phyloP scores from a whole-genome alignment of 2,888 invertebrate genomes.

The Lobophora halterata region DNA sequence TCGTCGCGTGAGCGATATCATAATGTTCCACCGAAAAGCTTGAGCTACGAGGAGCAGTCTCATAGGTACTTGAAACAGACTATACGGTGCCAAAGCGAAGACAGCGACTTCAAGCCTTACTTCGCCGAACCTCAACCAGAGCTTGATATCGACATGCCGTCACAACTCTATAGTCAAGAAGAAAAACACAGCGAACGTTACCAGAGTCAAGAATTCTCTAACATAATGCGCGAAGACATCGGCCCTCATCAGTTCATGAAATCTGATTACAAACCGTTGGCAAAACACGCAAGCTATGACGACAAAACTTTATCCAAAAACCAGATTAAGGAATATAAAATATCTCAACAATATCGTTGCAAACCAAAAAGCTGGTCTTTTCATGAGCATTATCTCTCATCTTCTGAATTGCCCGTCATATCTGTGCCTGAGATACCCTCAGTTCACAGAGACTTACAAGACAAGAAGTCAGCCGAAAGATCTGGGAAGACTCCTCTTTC shows the following conservation, averaged over 20 bases:
- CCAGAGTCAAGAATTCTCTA: conserved; percentile 83
- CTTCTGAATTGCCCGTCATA: conserved; percentile 76
- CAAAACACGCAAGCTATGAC: conserved; percentile 84
- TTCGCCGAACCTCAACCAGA: conserved; percentile 71
- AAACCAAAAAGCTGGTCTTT: conserved; percentile 83
- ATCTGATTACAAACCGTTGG: conserved; percentile 80
- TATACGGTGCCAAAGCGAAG: conserved; percentile 82
- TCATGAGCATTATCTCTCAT: conserved; percentile 82
- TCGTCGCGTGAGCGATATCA: conserved; percentile 59
- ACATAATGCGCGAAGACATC: conserved; percentile 64
- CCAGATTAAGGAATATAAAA: conserved; percentile 83
- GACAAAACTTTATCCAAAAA: conserved; percentile 83
- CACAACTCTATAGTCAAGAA: conserved; percentile 81
- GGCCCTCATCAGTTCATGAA: conserved; percentile 62
- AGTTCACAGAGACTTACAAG: conserved; percentile 70
- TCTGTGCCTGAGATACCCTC: conserved; percentile 78
- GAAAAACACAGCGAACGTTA: conserved; percentile 83
- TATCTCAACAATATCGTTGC: conserved; percentile 77
- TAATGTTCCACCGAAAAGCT: conserved; percentile 71
- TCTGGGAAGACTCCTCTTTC: conserved; percentile 81
- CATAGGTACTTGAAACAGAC: conserved; percentile 74
- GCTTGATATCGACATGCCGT: conserved; percentile 79
- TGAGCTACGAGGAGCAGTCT: conserved; percentile 72
- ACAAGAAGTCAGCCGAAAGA: conserved; percentile 62
- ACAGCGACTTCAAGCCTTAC: conserved; percentile 71